phyloP scores from a whole-genome alignment of 2,888 invertebrate genomes.

The Drosophila pegasa region DNA sequence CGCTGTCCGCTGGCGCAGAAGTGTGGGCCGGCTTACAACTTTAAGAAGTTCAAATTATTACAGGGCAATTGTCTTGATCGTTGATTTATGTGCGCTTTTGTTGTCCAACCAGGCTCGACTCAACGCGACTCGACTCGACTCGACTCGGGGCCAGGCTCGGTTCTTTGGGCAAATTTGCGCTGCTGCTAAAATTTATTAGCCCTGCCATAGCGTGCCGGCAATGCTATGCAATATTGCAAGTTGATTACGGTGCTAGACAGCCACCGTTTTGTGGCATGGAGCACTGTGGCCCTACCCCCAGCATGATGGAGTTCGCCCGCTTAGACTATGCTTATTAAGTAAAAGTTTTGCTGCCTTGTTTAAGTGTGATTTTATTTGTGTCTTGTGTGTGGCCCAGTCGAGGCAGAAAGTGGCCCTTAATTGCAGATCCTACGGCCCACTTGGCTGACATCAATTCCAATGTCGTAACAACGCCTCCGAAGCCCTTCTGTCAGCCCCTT shows the following conservation, averaged over 20 bases:
- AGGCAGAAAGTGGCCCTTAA: constrained; percentile 4
- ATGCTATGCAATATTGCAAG: constrained; percentile 44
- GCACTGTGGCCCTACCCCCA: not conserved
- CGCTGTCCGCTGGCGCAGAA: constrained; percentile 32
- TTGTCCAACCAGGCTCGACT: constrained; percentile 39
- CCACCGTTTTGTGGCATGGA: constrained; percentile 29
- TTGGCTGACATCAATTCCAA: constrained; percentile 24
- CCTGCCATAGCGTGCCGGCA: constrained; percentile 28
- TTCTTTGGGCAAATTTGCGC: constrained; percentile 50
- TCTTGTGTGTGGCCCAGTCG: not conserved
- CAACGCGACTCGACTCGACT: too few species aligned
- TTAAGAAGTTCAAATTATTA: constrained; percentile 79
- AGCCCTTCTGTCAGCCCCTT: constrained; percentile 36
- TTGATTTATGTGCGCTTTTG: constrained; percentile 75
- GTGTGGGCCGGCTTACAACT: constrained; percentile 72
- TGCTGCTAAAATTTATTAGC: constrained; percentile 61
- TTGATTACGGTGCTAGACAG: constrained; percentile 55
- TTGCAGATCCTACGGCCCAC: not conserved
- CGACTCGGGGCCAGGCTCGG: constrained; percentile 2
- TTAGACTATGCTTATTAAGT: not conserved
- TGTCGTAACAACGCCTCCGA: constrained; percentile 34
- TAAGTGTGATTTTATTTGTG: constrained; percentile 1
- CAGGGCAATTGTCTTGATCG: constrained; percentile 79
- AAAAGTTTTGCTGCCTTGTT: not conserved
- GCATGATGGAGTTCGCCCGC: not conserved